Evolutionary conservation across 2,113 vertebrate genomes (phyloP).

Genomic region (Dascyllus trimaculatus): DNA sequence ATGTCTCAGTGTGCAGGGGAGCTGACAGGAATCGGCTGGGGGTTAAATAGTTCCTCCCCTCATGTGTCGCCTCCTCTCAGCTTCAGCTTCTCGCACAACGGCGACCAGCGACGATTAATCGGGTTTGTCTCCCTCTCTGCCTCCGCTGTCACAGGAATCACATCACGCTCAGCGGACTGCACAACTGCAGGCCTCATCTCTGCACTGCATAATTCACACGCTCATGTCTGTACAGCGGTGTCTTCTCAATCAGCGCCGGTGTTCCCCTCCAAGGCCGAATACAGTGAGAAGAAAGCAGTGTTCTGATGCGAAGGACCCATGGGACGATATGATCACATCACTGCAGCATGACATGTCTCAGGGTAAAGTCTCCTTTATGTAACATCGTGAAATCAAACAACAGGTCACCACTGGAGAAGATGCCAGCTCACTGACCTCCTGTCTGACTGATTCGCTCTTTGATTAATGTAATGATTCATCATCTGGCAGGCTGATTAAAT

Average conservation of each 20-base stretch:
- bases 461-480: constrained; percentile 36
- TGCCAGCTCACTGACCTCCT: constrained; percentile 9
- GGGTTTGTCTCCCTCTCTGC: constrained; percentile 21
- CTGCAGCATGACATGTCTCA: not conserved
- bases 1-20: not conserved
- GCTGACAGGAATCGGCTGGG: constrained; percentile 39
- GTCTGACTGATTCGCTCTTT: constrained; percentile 18
- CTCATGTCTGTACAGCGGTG: not conserved
- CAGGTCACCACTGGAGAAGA: not conserved
- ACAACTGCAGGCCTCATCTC: constrained; percentile 9
- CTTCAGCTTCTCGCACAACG: constrained; percentile 7
- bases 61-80: constrained; percentile 48
- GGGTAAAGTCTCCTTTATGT: not conserved
- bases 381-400: constrained; percentile 18
- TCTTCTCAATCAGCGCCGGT: not conserved
- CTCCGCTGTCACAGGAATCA: constrained; percentile 26
- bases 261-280: not conserved
- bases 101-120: constrained; percentile 11
- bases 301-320: not conserved
- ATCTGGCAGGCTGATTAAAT: constrained; percentile 39
- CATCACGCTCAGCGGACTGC: constrained; percentile 6
- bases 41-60: constrained; percentile 50
- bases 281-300: not conserved
- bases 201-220: constrained; percentile 8
- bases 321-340: not conserved